Conservation (phyloP, 2,888 invertebrate genomes). For the Alitta virens region DNA sequence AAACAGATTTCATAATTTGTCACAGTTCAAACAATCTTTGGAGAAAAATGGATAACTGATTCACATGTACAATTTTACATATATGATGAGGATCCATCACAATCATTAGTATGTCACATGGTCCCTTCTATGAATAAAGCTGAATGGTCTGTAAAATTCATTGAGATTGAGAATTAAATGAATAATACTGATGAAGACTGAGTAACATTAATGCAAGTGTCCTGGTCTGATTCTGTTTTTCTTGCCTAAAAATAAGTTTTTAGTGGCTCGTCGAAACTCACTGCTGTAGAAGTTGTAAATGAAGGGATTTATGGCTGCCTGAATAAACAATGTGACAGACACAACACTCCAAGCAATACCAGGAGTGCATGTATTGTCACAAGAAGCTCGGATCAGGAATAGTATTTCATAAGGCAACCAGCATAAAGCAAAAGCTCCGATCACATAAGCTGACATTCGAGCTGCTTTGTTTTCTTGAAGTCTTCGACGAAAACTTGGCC, state of each 20-base stretch:
- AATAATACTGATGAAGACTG: no score
- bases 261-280: conserved; percentile 21
- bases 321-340: conserved; percentile 7
- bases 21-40: no score
- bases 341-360: conserved; percentile 9
- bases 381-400: conserved; percentile 9
- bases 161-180: no score
- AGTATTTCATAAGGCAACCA: conserved; percentile 25
- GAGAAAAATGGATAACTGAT: no score
- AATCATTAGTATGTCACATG: no score
- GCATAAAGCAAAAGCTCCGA: conserved; percentile 26
- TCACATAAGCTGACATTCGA: conserved; percentile 22
- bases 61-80: no score
- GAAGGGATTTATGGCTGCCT: conserved; percentile 28
- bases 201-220: no score
- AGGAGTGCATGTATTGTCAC: background rate
- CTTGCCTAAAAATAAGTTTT: background rate
- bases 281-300: conserved; percentile 30
- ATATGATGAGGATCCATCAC: no score
- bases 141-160: no score
- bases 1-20: no score
- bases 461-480: conserved; percentile 28
- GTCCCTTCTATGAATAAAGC: no score
- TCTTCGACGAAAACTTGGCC: background rate
- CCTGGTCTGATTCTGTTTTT: background rate